phyloP scores from a whole-genome alignment of 2,888 invertebrate genomes.

The Leptothorax acervorum region DNA sequence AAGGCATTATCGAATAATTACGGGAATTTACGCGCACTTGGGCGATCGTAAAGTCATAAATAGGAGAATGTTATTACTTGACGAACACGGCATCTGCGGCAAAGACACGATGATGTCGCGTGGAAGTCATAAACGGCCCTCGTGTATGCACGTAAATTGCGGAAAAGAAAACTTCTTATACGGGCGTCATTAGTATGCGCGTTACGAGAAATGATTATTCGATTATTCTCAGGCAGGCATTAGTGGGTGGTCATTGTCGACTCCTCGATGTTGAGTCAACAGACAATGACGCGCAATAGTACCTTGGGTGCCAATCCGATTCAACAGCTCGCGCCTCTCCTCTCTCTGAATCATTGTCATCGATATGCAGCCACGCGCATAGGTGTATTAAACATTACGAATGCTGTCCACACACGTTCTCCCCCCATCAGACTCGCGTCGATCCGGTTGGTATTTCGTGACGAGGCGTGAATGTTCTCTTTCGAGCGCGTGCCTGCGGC shows the following conservation, averaged over 20 bases:
- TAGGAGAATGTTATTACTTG: not conserved
- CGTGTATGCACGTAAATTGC: not conserved
- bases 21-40: not conserved
- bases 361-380: slow-evolving; percentile 73
- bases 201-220: slow-evolving; percentile 30
- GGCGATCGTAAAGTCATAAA: slow-evolving; percentile 37
- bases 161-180: slow-evolving; percentile 15
- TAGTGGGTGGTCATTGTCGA: slow-evolving; percentile 57
- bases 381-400: slow-evolving; percentile 72
- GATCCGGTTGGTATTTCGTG: slow-evolving; percentile 71
- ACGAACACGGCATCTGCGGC: not conserved
- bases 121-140: slow-evolving; percentile 21
- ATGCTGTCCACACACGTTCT: slow-evolving; percentile 63
- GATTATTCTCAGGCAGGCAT: slow-evolving; percentile 14
- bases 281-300: slow-evolving; percentile 22
- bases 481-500: slow-evolving; percentile 74
- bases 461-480: slow-evolving; percentile 72
- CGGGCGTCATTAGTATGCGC: slow-evolving; percentile 22
- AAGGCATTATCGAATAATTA: slow-evolving; percentile 31
- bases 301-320: not conserved
- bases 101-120: not conserved
- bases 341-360: slow-evolving; percentile 73
- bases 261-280: slow-evolving; percentile 40
- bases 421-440: slow-evolving; percentile 2
- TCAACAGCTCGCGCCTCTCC: slow-evolving; percentile 9